Conservation (phyloP, 2,113 vertebrate genomes). For the Cryptoleucopteryx plumbea region DNA sequence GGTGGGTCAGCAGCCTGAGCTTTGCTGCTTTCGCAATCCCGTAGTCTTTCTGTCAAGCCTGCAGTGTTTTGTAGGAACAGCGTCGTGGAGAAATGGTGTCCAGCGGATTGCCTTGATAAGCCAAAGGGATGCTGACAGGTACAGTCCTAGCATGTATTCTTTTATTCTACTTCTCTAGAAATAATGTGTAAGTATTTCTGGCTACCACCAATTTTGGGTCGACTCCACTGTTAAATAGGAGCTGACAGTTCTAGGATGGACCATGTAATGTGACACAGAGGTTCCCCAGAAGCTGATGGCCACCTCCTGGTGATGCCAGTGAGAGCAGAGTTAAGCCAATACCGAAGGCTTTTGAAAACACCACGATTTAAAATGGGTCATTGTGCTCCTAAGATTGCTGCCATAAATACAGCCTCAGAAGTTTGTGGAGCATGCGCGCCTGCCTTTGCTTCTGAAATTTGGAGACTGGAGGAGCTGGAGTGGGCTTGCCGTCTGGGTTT, state of each 20-base stretch:
- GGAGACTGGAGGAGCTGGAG: background rate
- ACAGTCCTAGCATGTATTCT: background rate
- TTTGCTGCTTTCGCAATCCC: accelerated
- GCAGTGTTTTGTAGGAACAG: background rate
- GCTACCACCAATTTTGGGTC: background rate
- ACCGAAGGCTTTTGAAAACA: background rate
- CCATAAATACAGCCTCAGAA: background rate
- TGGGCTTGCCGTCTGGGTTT: background rate
- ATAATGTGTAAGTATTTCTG: background rate
- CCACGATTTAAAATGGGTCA: background rate
- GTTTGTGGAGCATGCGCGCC: background rate
- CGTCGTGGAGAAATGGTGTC: background rate
- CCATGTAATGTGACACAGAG: background rate
- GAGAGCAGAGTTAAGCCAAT: conserved; percentile 29
- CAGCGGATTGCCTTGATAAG: background rate
- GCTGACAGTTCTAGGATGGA: background rate
- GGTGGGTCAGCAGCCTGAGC: background rate
- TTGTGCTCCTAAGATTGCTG: conserved; percentile 7
- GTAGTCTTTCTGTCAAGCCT: background rate
- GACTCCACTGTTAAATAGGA: background rate
- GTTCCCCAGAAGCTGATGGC: background rate
- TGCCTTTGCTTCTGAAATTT: background rate
- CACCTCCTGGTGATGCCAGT: conserved; percentile 17
- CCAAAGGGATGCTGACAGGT: background rate
- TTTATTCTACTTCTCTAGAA: background rate